Base-by-base conservation (phyloP, 2,888 invertebrate genomes). In the Aethes cnicana region DNA sequence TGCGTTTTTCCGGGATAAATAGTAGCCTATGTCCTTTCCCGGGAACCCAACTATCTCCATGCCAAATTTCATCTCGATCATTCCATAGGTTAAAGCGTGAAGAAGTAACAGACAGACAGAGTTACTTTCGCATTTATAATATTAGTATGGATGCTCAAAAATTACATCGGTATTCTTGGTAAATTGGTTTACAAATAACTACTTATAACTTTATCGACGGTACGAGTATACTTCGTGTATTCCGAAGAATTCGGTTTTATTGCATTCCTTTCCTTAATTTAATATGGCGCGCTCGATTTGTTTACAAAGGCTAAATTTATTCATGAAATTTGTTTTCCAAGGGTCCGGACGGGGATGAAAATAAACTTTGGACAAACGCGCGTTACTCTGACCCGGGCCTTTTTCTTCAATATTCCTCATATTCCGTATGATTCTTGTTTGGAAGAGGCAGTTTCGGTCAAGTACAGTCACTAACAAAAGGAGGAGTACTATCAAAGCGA, bases 291-390 rank as follows among this genome's bases (percentile, higher is more conserved):
- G 81, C 79, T 81, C 84, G 85, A 88, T 88, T 86, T 88, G 85
- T 87, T 87, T 87, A 85, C 86, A 84, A 87, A 87, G 81, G 82
- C 83, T 85, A 84, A 88, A 86, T 85, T 84, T 88, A 88, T 87
- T 87, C 87, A 87, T 86, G 86, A 87, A 88, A 84, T 86, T 87
- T 85, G 84, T 86, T 84, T 82, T 80, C 71, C 64, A 67, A 74
- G 77, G 82, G 81, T 72, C 77, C 76, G 69, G 63, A 64, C 67
- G 66, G 70, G 72, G 74, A 78, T 66, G 79, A 80, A 59, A 84
- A 82, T 81, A 85, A 81, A 81, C 77, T 84, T 81, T 78, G 64
- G 72, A 67, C 75, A 69, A 52, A 46, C 74, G 73, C 75, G 77
- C 82, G 74, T 81, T 76, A 77, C 72, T 77, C 68, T 66, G 72